Percentiles rank a stretch among this genome's conserved stretches.
These are phyloP conservation scores for Anoplolepis gracilipes DNA, from an alignment of 1,140 invertebrate species.

Conservation along the genomic window DNA sequence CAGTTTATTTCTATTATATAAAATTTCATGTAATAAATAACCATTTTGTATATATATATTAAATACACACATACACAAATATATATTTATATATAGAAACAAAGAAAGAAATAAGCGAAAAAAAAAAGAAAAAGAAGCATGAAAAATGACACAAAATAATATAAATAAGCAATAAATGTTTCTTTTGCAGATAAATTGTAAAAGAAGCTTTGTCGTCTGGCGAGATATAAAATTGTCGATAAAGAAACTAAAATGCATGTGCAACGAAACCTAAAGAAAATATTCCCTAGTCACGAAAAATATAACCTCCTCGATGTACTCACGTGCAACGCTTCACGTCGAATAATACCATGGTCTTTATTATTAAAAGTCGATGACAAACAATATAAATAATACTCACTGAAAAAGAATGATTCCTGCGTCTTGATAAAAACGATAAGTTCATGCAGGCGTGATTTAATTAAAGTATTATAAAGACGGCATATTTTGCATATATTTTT, in stretches of 20 bases:
- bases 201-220: not conserved
- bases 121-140: too few relatives aligned
- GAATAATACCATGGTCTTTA: not conserved
- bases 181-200: not conserved
- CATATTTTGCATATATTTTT: not conserved
- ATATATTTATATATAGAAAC: too few relatives aligned
- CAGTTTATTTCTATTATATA: too few relatives aligned
- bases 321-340: not conserved
- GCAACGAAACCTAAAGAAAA: not conserved
- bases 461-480: not conserved
- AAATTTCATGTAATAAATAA: too few relatives aligned
- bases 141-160: not conserved
- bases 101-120: too few relatives aligned
- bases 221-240: not conserved
- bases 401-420: not conserved
- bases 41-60: too few relatives aligned
- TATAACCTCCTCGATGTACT: slow-evolving; percentile 17
- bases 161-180: not conserved
- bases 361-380: not conserved
- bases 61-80: too few relatives aligned
- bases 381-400: not conserved
- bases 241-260: not conserved
- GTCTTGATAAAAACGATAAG: not conserved
- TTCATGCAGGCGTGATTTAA: not conserved
- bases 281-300: not conserved